Evolutionary conservation across 2,113 vertebrate species (phyloP).

Genomic region (Uria aalge): DNA sequence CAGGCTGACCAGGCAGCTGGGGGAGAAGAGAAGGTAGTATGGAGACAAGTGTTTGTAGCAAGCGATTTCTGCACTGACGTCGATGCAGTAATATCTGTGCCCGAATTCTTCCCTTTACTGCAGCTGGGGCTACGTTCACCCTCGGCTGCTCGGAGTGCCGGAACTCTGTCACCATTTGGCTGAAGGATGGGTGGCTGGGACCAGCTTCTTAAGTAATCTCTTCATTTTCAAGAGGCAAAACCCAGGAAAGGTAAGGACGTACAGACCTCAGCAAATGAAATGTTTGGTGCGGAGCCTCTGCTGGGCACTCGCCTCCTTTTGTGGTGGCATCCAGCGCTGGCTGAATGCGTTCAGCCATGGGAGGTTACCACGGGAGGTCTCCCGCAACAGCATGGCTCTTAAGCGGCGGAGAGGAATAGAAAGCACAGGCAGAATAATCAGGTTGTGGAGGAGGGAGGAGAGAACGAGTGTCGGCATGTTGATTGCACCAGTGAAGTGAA

Average conservation of each 20-base stretch:
- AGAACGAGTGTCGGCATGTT: neutral
- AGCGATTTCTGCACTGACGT: neutral
- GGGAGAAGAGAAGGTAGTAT: neutral
- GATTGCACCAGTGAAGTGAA: neutral
- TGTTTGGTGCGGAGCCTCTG: neutral
- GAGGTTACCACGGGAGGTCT: neutral
- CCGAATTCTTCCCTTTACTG: neutral
- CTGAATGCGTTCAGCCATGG: neutral
- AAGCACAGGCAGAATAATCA: neutral
- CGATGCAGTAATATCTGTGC: neutral
- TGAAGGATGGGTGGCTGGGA: constrained; percentile 86
- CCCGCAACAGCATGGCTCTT: neutral
- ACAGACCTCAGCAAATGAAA: neutral
- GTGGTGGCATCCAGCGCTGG: neutral
- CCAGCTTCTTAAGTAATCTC: constrained; percentile 76
- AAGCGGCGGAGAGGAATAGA: neutral
- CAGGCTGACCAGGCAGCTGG: neutral
- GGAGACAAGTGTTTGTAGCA: neutral
- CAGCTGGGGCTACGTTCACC: constrained; percentile 94
- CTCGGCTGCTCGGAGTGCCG: constrained; percentile 87
- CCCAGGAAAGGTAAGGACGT: constrained; percentile 89
- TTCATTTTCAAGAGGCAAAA: constrained; percentile 86
- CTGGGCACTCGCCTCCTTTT: neutral
- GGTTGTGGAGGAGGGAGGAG: neutral
- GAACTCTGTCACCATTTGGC: constrained; percentile 91